Base-by-base conservation (phyloP, 2,888 invertebrate genomes). In the Nomada fabriciana region DNA sequence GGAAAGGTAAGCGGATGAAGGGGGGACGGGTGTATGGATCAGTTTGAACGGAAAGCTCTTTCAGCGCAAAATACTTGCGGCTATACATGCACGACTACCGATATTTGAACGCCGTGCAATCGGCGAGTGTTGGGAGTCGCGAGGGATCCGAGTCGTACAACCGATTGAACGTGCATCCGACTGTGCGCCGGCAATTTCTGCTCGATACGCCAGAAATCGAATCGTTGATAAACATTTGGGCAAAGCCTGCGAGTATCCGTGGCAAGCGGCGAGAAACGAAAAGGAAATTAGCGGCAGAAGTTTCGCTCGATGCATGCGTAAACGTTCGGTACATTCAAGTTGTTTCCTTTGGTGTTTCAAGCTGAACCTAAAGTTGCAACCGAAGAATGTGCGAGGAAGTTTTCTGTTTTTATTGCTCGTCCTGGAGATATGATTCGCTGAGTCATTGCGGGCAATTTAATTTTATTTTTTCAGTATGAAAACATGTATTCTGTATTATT, bases 51-150 rank as follows among this genome's bases (percentile, higher is more conserved):
- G 71, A 81, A 86, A 76, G 77, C 73, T 87, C 76, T 79, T 82
- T 80, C 73, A 23, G 59, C 50, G 69, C 47, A 75, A 79, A 80
- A 86, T 86, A 86, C 79, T 86, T 60, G 86, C 65, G 69, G 82
- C 80, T 70, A 77, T 82, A 70, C 77, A 80, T 72, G 80, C 52
- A 61, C 47, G 23, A 71, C 29, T 64, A 53, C 70, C 61, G 63
- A 67, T 63, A 74, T 82, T 82, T 63, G 57, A 9, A 18, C 60
- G 69, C 63, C 50, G 50, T 77, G 67, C 72, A 71, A 55, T 57
- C 53, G 61, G 47, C 23, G 76, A 76, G 80, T 69, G 60, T n/a
- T 29, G 42, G 72, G 69, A 70, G 52, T n/a, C 47, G 47, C 47
- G 70, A 23, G 61, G 68, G 53, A 68, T 67, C 57, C 80, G 50